Evolutionary conservation across 2,888 invertebrate species (phyloP).

Genomic region (Vandiemenella viatica): DNA sequence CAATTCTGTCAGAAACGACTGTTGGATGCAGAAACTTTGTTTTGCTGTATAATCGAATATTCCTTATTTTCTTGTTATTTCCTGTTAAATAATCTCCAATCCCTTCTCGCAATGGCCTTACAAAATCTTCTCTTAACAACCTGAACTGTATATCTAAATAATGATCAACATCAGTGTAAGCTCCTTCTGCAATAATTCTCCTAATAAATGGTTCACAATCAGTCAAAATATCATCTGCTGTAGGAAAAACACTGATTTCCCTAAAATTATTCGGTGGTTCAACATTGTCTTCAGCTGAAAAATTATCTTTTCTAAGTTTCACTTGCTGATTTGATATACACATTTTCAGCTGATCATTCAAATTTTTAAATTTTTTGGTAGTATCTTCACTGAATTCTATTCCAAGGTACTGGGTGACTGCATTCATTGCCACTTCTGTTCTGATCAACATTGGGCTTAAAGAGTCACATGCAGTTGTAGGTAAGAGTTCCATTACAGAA

Average conservation of each 20-base stretch:
- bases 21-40: conserved; percentile 32
- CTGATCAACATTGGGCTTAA: not conserved
- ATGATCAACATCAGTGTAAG: conserved; percentile 46
- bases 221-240: conserved; percentile 27
- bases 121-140: conserved; percentile 63
- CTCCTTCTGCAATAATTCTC: conserved; percentile 43
- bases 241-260: conserved; percentile 32
- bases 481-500: not conserved
- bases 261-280: conserved; percentile 31
- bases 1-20: conserved; percentile 31
- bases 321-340: not conserved
- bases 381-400: not conserved
- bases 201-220: conserved; percentile 31
- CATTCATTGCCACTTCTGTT: not conserved
- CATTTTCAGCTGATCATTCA: not conserved
- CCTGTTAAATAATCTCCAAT: conserved; percentile 39
- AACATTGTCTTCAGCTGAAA: not conserved
- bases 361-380: not conserved
- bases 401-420: not conserved
- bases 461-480: not conserved
- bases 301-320: not conserved
- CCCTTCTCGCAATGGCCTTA: conserved; percentile 53
- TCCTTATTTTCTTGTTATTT: conserved; percentile 31
- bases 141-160: conserved; percentile 65
- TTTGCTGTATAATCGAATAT: conserved; percentile 34